phyloP scores from a whole-genome alignment of 2,113 vertebrate genomes.

The Perca fluviatilis region DNA sequence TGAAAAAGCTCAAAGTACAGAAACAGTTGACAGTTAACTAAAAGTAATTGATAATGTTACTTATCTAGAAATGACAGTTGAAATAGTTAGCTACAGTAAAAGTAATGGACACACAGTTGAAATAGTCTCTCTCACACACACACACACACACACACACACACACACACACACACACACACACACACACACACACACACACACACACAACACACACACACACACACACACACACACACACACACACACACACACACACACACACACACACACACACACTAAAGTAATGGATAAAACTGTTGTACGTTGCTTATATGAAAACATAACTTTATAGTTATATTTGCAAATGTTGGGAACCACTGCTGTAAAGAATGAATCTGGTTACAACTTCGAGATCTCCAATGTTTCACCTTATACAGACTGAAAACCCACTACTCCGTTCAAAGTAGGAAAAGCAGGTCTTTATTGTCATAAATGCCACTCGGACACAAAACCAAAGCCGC shows the following conservation, averaged over 20 bases:
- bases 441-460: conserved; percentile 53
- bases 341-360: neutral
- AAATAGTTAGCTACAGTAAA: no score
- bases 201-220: no score
- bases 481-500: conserved; percentile 55
- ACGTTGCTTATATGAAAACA: neutral
- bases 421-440: neutral
- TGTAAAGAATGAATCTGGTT: neutral
- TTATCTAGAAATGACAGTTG: no score
- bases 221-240: no score
- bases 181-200: no score
- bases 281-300: neutral
- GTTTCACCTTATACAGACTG: neutral
- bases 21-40: neutral
- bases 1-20: no score
- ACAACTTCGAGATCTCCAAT: neutral
- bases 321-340: neutral
- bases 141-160: no score
- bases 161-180: no score
- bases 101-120: neutral
- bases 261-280: no score
- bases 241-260: no score
- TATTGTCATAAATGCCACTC: conserved; percentile 61
- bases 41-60: neutral
- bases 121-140: no score